Evolutionary conservation across 2,113 vertebrate genomes (phyloP).

Genomic region (Dissostichus mawsoni): DNA sequence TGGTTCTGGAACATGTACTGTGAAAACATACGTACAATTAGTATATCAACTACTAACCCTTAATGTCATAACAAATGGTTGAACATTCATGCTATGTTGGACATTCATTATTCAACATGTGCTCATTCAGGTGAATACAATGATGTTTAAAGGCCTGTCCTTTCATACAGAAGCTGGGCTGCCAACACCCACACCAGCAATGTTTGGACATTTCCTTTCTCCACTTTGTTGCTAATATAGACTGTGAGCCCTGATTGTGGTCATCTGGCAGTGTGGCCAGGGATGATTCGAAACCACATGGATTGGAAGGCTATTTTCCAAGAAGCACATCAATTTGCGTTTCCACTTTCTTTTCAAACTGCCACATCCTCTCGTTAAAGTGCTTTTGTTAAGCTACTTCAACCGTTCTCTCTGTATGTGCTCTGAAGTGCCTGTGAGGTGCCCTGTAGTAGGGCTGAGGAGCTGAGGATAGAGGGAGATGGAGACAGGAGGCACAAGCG

Average conservation of each 20-base stretch:
- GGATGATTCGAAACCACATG: neutral
- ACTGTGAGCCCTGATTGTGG: neutral
- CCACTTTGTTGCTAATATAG: neutral
- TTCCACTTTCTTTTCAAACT: neutral
- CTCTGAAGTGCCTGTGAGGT: neutral
- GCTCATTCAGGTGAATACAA: neutral
- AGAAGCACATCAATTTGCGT: neutral
- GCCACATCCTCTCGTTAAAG: neutral
- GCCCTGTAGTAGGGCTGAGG: neutral
- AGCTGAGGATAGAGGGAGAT: neutral
- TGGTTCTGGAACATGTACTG: conserved; percentile 86
- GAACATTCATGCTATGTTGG: neutral
- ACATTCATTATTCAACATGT: neutral
- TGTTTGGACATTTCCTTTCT: neutral
- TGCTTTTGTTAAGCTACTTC: neutral
- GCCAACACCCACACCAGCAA: neutral
- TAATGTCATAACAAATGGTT: neutral
- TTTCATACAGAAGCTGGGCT: neutral
- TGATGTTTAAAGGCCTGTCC: neutral
- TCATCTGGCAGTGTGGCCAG: neutral
- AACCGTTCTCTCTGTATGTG: neutral
- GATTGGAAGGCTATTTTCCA: neutral
- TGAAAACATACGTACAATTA: conserved; percentile 5
- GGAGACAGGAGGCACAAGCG: neutral
- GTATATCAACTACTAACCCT: neutral